These are phyloP conservation scores for Leptinotarsa juncta DNA, from an alignment of 2,888 invertebrate genomes.

Conservation along the genomic window DNA sequence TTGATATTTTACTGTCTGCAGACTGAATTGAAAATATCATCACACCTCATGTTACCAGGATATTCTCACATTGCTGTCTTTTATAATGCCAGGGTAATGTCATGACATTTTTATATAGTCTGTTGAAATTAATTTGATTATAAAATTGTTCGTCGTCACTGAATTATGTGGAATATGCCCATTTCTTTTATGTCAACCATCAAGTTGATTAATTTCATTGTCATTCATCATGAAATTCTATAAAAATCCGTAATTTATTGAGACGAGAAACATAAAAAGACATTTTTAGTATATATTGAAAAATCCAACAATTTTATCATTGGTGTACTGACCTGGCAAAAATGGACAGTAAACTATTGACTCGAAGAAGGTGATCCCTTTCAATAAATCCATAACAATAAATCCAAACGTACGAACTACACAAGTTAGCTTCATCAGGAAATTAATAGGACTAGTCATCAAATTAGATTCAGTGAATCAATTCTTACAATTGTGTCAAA, in stretches of 20 bases:
- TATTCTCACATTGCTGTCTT: constrained; percentile 37
- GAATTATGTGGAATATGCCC: constrained; percentile 47
- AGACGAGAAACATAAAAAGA: no score
- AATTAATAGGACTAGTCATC: no score
- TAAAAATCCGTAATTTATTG: not conserved
- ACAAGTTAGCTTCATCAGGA: no score
- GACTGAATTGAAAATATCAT: constrained; percentile 27
- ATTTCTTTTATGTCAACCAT: constrained; percentile 39
- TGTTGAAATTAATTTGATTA: constrained; percentile 53
- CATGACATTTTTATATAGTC: constrained; percentile 55
- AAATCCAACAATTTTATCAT: not conserved
- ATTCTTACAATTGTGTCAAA: no score
- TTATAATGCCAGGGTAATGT: constrained; percentile 53
- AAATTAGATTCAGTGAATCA: no score
- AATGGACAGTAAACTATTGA: no score
- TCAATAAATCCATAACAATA: no score
- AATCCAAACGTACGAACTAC: no score
- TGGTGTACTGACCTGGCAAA: no score
- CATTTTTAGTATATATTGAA: no score
- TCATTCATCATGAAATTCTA: not conserved
- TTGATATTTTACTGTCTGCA: constrained; percentile 24
- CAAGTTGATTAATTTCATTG: constrained; percentile 35
- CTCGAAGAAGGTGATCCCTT: no score
- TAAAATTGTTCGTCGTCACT: constrained; percentile 49
- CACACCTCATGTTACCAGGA: constrained; percentile 22